Evolutionary conservation across 1,140 invertebrate genomes (phyloP).

Genomic region (Papilio glaucus): DNA sequence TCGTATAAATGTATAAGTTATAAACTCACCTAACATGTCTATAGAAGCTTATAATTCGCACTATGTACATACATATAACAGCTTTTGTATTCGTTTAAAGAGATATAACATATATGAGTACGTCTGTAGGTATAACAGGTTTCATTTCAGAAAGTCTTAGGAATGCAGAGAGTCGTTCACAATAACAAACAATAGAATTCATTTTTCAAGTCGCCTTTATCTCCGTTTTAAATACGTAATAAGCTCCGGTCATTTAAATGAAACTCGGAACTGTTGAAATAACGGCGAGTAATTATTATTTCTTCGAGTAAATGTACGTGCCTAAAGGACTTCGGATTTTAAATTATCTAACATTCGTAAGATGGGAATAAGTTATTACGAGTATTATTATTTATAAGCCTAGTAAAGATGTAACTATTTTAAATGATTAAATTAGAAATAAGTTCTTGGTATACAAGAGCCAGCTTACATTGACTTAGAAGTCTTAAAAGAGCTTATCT

Average conservation of each 20-base stretch:
- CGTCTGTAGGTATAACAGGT: too few relatives aligned
- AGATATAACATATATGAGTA: too few relatives aligned
- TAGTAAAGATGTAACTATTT: background rate
- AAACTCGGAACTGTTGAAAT: constrained; percentile 9
- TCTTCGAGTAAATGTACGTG: constrained; percentile 14
- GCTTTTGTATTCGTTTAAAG: too few relatives aligned
- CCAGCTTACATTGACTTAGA: too few relatives aligned
- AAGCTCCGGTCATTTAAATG: constrained; percentile 23
- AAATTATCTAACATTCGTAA: background rate
- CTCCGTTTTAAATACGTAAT: constrained; percentile 26
- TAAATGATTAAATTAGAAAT: background rate
- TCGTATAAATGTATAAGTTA: too few relatives aligned
- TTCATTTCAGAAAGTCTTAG: background rate
- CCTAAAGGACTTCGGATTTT: background rate
- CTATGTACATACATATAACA: too few relatives aligned
- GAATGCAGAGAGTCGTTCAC: background rate
- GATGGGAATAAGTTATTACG: constrained; percentile 9
- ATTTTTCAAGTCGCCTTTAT: constrained; percentile 23
- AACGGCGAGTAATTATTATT: constrained; percentile 34
- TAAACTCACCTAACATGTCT: too few relatives aligned
- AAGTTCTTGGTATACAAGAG: background rate
- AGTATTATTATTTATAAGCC: background rate
- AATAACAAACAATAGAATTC: constrained; percentile 17
- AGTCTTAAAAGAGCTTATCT: too few relatives aligned
- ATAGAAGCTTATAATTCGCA: too few relatives aligned